phyloP scores from a whole-genome alignment of 2,797 vertebrate genomes.

The Smutsia temminckii region DNA sequence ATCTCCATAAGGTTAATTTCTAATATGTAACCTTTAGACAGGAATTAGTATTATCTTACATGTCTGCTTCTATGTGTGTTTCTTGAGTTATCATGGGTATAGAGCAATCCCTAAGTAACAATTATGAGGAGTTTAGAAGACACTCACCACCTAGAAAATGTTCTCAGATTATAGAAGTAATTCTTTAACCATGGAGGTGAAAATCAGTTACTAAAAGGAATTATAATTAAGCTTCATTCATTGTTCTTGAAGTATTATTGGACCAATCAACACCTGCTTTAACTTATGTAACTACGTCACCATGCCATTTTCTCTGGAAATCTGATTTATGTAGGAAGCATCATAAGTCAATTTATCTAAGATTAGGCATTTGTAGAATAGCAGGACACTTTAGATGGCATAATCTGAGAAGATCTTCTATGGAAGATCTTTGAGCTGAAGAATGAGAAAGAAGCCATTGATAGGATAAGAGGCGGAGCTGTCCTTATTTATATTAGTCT shows the following conservation, averaged over 20 bases:
- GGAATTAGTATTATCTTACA: neutral
- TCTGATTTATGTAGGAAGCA: neutral
- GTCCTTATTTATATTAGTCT: neutral
- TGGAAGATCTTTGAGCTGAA: neutral
- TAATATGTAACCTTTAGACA: neutral
- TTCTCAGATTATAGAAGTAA: neutral
- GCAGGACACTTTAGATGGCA: neutral
- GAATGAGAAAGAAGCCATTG: neutral
- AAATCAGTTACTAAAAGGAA: neutral
- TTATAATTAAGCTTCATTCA: neutral
- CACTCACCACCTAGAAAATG: neutral
- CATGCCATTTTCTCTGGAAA: neutral
- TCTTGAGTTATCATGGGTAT: neutral
- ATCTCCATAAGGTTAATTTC: neutral
- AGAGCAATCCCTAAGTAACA: neutral
- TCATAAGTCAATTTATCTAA: neutral
- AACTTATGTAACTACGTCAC: neutral
- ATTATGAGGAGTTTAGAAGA: neutral
- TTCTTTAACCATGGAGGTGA: neutral
- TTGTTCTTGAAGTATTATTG: neutral
- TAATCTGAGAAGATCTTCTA: neutral
- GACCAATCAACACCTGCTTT: neutral
- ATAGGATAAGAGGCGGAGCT: neutral
- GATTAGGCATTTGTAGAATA: neutral
- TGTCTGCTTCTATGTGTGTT: neutral